Evolutionary conservation across 2,888 invertebrate species (phyloP).

Genomic region (Exocentrus adspersus): DNA sequence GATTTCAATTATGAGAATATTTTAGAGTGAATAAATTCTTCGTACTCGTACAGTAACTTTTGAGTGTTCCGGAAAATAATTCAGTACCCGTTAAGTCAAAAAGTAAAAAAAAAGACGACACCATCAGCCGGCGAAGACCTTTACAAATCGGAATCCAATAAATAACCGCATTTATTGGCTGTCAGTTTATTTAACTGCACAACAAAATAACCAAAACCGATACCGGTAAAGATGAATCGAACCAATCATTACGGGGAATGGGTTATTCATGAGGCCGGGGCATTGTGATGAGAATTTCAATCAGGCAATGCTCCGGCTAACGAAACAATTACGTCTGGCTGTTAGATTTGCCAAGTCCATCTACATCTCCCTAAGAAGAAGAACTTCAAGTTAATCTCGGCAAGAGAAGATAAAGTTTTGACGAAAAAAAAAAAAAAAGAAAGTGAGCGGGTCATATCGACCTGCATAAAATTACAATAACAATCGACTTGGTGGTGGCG

Average conservation of each 20-base stretch:
- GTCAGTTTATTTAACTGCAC: conserved; percentile 18
- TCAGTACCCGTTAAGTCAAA: background rate
- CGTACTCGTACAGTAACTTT: too few species aligned
- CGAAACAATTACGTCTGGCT: conserved; percentile 28
- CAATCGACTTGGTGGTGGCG: too few species aligned
- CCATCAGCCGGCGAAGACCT: conserved; percentile 8
- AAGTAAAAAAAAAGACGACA: too few species aligned
- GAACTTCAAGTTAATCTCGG: too few species aligned
- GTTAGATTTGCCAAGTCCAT: conserved; percentile 18
- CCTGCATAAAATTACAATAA: too few species aligned
- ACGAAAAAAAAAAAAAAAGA: too few species aligned
- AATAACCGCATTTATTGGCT: conserved; percentile 23
- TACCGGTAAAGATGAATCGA: conserved; percentile 24
- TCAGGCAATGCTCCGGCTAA: conserved; percentile 16
- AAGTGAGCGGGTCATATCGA: too few species aligned
- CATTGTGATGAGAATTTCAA: conserved; percentile 27
- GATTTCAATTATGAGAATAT: too few species aligned
- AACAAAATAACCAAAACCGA: conserved; percentile 24
- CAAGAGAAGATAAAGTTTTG: too few species aligned
- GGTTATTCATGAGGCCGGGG: conserved; percentile 19
- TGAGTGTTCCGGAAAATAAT: background rate
- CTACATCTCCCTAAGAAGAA: conserved; percentile 20
- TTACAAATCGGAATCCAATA: conserved; percentile 24
- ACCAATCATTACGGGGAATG: conserved; percentile 19
- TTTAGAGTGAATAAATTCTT: too few species aligned